Base-by-base conservation (phyloP, 1,140 invertebrate species). In the Zaprionus kolodkinae region DNA sequence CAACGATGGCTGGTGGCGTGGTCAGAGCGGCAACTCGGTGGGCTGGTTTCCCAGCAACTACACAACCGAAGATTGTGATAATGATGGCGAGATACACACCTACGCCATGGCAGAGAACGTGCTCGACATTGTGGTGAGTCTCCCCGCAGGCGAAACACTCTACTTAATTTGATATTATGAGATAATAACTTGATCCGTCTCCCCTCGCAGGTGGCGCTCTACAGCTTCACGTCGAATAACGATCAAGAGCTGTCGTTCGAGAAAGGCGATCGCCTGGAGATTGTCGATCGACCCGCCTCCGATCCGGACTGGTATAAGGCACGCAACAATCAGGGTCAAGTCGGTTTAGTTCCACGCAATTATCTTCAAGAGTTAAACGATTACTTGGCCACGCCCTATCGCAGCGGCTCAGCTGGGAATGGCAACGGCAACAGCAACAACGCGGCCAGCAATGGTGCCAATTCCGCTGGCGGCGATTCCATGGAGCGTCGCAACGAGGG, bases 1-100 rank as follows among this genome's bases (percentile, higher is more conserved):
- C 79, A 99, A 98, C 76, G 99, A 99, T 94, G 99, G 99, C 35
- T 99, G 99, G 99, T 99, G 99, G 99, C 95, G 98, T 89, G 99
- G 99, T 33, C 97, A 98, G 94, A 97, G 95, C 93, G 96, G 94
- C 91, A 96, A 94, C 85, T 95, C 94, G 81, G 95, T 95, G 78
- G 99, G 99, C 70, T 94, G 99, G 99, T 99, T 99, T 93, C 99
- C 99, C 17, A 98, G 97, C 43, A 99, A 99, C 94, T 99, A 99
- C 93, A 95, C 95, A 64, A 98, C 98, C 55, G 97, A 98, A 92
- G 97, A 99, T 93, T 97, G 98, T 92, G 95, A 96, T 82, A 94
- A 94, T 35, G 96, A 97, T 83, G 96, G 97, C 83, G 96, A 96
- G 27, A 94, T 97, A 33, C 97, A 98, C 91, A 97, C 97, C 54